A percentile compares a stretch with the other conserved stretches of the same genome.
phyloP scores from a whole-genome alignment of 2,888 invertebrate species.

The Chloroclystis v-ata region DNA sequence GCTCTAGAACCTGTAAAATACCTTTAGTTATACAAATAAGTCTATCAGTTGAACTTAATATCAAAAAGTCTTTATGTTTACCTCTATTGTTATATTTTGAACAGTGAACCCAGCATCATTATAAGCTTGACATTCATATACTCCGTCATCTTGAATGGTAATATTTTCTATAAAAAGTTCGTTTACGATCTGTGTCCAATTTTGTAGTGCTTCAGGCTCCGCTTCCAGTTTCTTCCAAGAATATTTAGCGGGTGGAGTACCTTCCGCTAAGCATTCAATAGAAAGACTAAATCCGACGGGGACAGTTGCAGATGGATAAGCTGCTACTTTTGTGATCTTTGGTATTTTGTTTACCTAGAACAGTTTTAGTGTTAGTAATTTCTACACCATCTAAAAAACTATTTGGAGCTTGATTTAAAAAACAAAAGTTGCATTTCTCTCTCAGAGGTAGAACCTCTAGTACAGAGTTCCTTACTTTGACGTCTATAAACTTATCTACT shows the following conservation, averaged over 20 bases:
- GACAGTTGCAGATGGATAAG: constrained; percentile 40
- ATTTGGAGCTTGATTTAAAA: too few relatives aligned
- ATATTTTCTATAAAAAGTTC: constrained; percentile 45
- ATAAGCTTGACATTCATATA: constrained; percentile 52
- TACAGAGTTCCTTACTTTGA: constrained; percentile 28
- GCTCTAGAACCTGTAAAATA: constrained; percentile 45
- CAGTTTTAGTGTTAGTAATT: too few relatives aligned
- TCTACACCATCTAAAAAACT: too few relatives aligned
- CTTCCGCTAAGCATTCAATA: constrained; percentile 54
- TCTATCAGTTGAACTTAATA: too few relatives aligned
- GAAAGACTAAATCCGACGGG: constrained; percentile 39
- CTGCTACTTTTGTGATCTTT: constrained; percentile 40
- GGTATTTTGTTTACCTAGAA: constrained; percentile 52
- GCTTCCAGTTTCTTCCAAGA: constrained; percentile 45
- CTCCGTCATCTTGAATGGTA: constrained; percentile 46
- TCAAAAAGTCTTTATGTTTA: too few relatives aligned
- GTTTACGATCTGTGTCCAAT: constrained; percentile 44
- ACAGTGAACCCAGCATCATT: constrained; percentile 47
- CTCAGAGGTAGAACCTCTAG: too few relatives aligned
- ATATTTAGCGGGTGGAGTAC: constrained; percentile 51
- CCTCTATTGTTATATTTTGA: constrained; percentile 45
- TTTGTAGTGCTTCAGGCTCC: constrained; percentile 18
- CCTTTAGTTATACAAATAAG: too few relatives aligned
- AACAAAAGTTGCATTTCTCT: too few relatives aligned
- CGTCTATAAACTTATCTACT: constrained; percentile 35